Percentiles rank a stretch among this genome's conserved stretches.
Conservation (phyloP, 2,888 invertebrate species). For the Diaperis boleti region DNA sequence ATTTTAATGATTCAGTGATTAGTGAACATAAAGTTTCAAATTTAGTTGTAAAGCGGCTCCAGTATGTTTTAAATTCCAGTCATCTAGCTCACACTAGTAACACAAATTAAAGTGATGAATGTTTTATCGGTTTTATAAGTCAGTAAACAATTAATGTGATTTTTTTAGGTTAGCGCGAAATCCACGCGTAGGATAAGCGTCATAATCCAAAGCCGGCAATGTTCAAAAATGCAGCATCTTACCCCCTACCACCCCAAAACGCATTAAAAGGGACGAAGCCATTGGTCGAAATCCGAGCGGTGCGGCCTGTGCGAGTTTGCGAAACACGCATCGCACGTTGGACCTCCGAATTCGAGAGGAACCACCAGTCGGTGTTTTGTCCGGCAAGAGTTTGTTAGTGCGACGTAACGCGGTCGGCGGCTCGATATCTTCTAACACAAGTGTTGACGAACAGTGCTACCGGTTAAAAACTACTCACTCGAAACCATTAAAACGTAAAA, state of each 20-base stretch:
- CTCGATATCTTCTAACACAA: constrained; percentile 27
- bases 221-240: constrained; percentile 66
- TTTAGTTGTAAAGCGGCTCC: too few species aligned
- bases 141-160: neutral
- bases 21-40: too few species aligned
- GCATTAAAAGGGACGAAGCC: constrained; percentile 61
- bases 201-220: constrained; percentile 57
- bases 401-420: constrained; percentile 8
- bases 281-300: constrained; percentile 63
- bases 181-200: constrained; percentile 52
- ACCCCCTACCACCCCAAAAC: constrained; percentile 62
- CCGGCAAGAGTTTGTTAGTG: constrained; percentile 51
- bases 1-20: too few species aligned
- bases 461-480: constrained; percentile 23
- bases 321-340: constrained; percentile 61
- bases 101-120: too few species aligned
- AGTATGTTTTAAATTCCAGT: too few species aligned
- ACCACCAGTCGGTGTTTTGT: constrained; percentile 59
- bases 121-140: neutral
- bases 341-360: constrained; percentile 61
- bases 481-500: too few species aligned
- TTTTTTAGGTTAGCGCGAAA: constrained; percentile 34
- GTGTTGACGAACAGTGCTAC: constrained; percentile 29
- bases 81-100: too few species aligned
- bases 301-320: constrained; percentile 64